Base-by-base conservation (phyloP, 2,797 vertebrate genomes). In the Neomorphus geoffroyi region DNA sequence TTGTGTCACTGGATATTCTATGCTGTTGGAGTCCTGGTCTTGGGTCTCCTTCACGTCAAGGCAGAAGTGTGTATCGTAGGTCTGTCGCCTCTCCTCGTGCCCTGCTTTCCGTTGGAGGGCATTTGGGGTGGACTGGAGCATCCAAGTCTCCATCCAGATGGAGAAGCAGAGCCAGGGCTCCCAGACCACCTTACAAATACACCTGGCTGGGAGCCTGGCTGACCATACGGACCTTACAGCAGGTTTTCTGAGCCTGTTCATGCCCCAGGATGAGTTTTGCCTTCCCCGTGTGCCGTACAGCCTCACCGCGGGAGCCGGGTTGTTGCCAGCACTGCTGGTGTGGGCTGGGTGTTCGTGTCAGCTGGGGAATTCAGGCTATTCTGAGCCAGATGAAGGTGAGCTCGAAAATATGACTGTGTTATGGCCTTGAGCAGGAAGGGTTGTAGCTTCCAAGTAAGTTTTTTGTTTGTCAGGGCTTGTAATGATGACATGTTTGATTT, bases 291-390 rank as follows among this genome's bases (percentile, higher is more conserved):
- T 9, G 54, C 70, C 2, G 0, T 8, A 3, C 6, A 39, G 54
- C 48, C 43, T 24, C 65, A 7, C 26, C 3, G 2, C 2, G 2
- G 37, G 60, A 37, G 65, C 54, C 2, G 1, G 28, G 18, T 33
- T 56, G 82, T 41, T 41, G 39, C 14, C 39, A 41, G n/a, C 37
- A n/a, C 54, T 72, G 45, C 46, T 56, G 75, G 32, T 45, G 48
- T 8, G 3, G 32, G 14, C 30, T 50, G 57, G 23, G 30, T 3
- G 3, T 50, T 23, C 67, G 46, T 4, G 1, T 19, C 0, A 0
- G 39, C 41, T 56, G n/a, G 0, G 0, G 8, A 10, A 11, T 7
- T 7, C 0, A 1, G n/a, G n/a, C n/a, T 41, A 0, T 33, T 56
- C n/a, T 16, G 56, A 78, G 58, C 24, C 39, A 0, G 0, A 2